Evolutionary conservation across 2,888 invertebrate genomes (phyloP), one percentile per base, ranked within the genome.

Genomic region (Tenthredo amoena): DNA sequence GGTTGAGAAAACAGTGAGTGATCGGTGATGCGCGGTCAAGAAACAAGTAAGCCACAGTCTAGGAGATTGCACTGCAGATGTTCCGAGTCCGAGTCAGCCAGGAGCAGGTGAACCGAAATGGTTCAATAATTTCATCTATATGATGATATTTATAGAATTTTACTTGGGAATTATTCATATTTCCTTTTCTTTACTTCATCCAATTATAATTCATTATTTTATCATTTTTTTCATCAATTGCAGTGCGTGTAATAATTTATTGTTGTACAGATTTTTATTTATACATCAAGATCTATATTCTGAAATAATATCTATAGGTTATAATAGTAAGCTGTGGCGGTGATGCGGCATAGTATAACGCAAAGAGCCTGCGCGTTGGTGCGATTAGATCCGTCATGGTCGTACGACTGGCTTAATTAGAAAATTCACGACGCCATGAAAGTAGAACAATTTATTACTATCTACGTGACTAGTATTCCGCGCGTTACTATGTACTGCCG

Each of bases 21-120:
- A 88, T 89, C 92, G 90, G 87, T 88, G 91, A 90, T 91, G 92
- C 91, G 91, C 91, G 90, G 88, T 91, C 89, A 88, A 88, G 87
- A 89, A 88, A 88, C 88, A 91, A 91, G 90, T 90, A 89, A 87
- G 87, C 88, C 62, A 81, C 62, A 50, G 76, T n/a, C 68, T 37
- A 81, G 72, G 85, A 86, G 34, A 89, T 88, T 87, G 87, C 81
- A 86, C 47, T 86, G 88, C 89, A 89, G 89, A 89, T 89, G 89
- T 88, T 89, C 88, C 86, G 86, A 40, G 40, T 12, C 81, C 81
- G 26, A n/a, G 21, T 15, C 77, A 85, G 85, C 86, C 83, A 72
- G 87, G 12, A 90, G 90, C 93, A 93, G 93, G 92, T 92, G 92
- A 92, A 87, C 86, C 89, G 92, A 90, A 89, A 92, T 92, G 93